phyloP scores from a whole-genome alignment of 2,888 invertebrate genomes.

The Epiblema foenella region DNA sequence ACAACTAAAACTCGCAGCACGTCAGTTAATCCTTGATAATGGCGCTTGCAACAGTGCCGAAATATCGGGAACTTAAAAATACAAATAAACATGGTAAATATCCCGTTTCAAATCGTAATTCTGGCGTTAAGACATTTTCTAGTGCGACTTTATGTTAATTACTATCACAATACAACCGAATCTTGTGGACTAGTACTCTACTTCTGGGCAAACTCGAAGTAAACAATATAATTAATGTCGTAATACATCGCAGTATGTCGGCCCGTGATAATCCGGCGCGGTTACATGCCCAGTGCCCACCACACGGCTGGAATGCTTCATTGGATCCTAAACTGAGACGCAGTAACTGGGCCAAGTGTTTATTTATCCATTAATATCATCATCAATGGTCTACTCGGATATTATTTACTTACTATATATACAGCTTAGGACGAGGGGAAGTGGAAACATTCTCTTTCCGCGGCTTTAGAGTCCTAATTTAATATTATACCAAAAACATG shows the following conservation, averaged over 20 bases:
- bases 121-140: background rate
- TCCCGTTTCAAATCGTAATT: too few relatives aligned
- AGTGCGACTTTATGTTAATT: background rate
- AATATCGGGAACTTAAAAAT: too few relatives aligned
- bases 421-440: too few relatives aligned
- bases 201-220: background rate
- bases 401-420: too few relatives aligned
- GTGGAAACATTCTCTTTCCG: too few relatives aligned
- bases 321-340: background rate
- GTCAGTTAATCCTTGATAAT: too few relatives aligned
- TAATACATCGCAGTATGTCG: background rate
- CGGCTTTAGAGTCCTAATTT: too few relatives aligned
- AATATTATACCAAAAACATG: too few relatives aligned
- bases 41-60: too few relatives aligned
- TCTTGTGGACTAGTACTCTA: background rate
- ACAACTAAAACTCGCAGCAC: too few relatives aligned
- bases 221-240: conserved; percentile 10
- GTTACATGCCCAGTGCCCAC: conserved; percentile 1
- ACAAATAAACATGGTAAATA: too few relatives aligned
- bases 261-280: conserved; percentile 2
- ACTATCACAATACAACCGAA: background rate
- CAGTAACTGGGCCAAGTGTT: conserved; percentile 7
- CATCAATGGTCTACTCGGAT: background rate
- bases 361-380: background rate
- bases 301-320: conserved; percentile 1